Base-by-base conservation (phyloP, 2,113 vertebrate species). In the Syngnathoides biaculeatus region DNA sequence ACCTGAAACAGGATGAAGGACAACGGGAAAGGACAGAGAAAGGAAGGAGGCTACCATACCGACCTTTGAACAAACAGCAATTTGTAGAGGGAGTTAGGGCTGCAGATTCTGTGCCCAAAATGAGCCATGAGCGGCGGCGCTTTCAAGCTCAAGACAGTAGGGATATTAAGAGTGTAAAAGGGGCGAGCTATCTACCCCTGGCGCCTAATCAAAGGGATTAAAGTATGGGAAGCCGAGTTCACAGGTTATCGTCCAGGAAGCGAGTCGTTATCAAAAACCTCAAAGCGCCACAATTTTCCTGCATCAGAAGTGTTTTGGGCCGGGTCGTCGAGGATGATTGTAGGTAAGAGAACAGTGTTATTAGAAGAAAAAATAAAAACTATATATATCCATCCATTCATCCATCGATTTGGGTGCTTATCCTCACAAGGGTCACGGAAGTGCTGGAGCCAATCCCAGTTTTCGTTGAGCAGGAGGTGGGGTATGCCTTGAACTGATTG, bases 181-280 rank as follows among this genome's bases (percentile, higher is more conserved):
- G 92, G 93, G 87, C 91, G 91, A 91, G 92, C 92, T 95, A 95
- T 98, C 94, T 85, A 93, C 94, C 93, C 93, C 94, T 98, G 97
- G 96, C 95, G 93, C 92, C 94, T 95, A 95, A 96, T 98, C 97
- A 98, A 98, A 99, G 95, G 93, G 93, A 96, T 96, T 94, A 95
- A 93, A 94, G 92, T 92, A 94, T 92, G 93, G 93, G 94, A 95
- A 96, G 94, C 93, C 90, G 93, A 93, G 94, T 95, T 94, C 93
- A 95, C 95, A 97, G 95, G 96, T 99, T 95, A 94, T 94, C 94
- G 93, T 95, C 90, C 93, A 98, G 95, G 96, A 99, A 96, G 95
- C 93, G 94, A 95, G 93, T 92, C 95, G 94, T 96, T 98, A 99
- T 98, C 95, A 96, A 95, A 96, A 96, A 95, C 94, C 98, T 98